phyloP scores from a whole-genome alignment of 2,113 vertebrate genomes.

The Brachirus orientalis region DNA sequence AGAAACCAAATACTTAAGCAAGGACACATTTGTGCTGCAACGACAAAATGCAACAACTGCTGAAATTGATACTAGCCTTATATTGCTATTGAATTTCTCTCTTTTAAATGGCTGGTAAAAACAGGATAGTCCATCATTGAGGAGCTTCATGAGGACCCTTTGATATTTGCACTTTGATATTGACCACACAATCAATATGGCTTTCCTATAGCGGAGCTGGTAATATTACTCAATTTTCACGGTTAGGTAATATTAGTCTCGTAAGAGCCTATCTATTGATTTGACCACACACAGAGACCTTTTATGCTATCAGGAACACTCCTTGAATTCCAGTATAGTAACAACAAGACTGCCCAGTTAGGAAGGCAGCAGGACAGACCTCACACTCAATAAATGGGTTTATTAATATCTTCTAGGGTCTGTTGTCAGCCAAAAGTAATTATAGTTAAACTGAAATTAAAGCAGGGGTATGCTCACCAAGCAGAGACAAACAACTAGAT shows the following conservation, averaged over 20 bases:
- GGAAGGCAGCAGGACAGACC: conserved; percentile 1
- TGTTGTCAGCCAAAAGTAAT: conserved; percentile 24
- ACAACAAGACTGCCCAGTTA: conserved; percentile 7
- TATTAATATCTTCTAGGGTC: conserved; percentile 3
- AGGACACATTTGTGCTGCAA: conserved; percentile 28
- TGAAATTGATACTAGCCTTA: conserved; percentile 59
- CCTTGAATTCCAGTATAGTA: background rate
- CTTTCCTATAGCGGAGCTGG: conserved; percentile 61
- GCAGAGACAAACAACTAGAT: conserved; percentile 12
- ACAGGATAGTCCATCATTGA: conserved; percentile 53
- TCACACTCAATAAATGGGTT: background rate
- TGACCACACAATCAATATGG: conserved; percentile 76
- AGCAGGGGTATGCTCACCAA: conserved; percentile 8
- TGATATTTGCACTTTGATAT: conserved; percentile 73
- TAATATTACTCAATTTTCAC: conserved; percentile 80
- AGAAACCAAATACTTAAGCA: conserved; percentile 48
- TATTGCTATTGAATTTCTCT: conserved; percentile 60
- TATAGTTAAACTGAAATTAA: conserved; percentile 11
- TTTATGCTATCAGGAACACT: conserved; percentile 20
- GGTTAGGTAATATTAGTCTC: conserved; percentile 75
- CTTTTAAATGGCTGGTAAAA: conserved; percentile 64
- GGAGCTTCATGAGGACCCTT: conserved; percentile 51
- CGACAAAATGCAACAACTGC: conserved; percentile 50
- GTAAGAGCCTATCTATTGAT: conserved; percentile 71
- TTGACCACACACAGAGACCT: conserved; percentile 35